Evolutionary conservation across 1,140 invertebrate species (phyloP), one percentile per base, ranked within the genome.

Genomic region (Drosophila pachea): DNA sequence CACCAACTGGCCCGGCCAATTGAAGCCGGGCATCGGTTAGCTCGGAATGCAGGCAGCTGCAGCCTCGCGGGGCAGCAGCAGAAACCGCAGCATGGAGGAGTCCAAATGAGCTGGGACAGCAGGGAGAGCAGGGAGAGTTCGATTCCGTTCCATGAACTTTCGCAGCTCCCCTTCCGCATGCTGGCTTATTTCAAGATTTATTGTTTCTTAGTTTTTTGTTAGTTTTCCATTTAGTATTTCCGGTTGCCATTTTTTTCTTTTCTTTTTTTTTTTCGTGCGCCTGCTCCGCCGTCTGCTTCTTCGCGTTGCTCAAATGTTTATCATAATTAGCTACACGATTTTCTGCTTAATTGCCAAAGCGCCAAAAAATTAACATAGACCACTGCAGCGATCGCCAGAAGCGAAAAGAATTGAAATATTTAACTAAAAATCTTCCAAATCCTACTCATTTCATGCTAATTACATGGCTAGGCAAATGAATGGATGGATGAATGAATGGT

Each of bases 391-490:
- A 86, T 47, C 59, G 82, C 81, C 76, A 75, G 61, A 63, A 86
- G 82, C 81, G 35, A 77, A 77, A 84, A 65, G 61, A 75, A 55
- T 83, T 67, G 43, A 61, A 71, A 67, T 74, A 69, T 77, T 82
- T 78, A 83, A 83, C 68, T 75, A 83, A 83, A 82, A 78, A 86
- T 84, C 73, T 70, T 55, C 33, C 22, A 72, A 71, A 72, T 68
- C 70, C 81, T 84, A 83, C 82, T 86, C 82, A 86, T 86, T 86
- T 86, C 81, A 86, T 86, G 82, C 82, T 86, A 86, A 86, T 86
- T 86, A 86, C 86, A 86, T 81, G 71, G 49, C 71, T 73, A 73
- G 71, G 48, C 66, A 69, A 73, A 73, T 63, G 66, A 59, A 64
- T 65, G 53, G 33, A 64, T 65, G 53, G 33, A 54, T 60, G 69